Base-by-base conservation (phyloP, 2,888 invertebrate species). In the Melinopterus prodromus region DNA sequence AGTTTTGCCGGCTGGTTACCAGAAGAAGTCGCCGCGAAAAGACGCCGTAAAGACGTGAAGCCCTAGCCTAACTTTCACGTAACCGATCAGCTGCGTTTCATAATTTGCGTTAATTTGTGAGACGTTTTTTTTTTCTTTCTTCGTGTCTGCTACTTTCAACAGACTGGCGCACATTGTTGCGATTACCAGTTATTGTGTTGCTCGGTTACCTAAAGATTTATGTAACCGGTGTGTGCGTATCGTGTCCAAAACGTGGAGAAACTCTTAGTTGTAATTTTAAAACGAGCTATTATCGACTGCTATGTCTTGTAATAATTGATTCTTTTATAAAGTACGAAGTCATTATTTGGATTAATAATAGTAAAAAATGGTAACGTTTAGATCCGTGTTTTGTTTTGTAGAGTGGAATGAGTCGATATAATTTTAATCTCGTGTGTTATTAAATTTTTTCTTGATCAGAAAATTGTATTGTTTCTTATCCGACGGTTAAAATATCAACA, bases 41-140 rank as follows among this genome's bases (percentile, higher is more conserved):
- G 12, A 7, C 5, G 2, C 53, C 2, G 53, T 38, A 6, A 38
- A 53, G 12, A 53, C 53, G 53, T 53, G 53, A 53, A 53, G 2
- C 53, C 53, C 53, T 53, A 53, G 5, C 53, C 53, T 53, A 2
- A 53, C 53, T 53, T 53, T 53, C 53, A 53, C 53, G 53, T 53
- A 12, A 12, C 53, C 53, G 53, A 53, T 53, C 53, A 53, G 53
- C 53, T 53, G 53, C 53, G 53, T 53, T 53, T 53, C 53, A 53
- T 53, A 53, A 53, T 53, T 53, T 53, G 53, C 53, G 53, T 53
- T 53, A 53, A 53, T 53, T 53, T 53, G 53, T 53, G 53, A 53
- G 53, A 53, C 38, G 38, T 9, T 38, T 53, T 53, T 53, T 53
- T 53, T 12, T 53, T 53, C 3, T 6, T 7, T 12, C 9, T 53